Percentiles rank a stretch among this genome's conserved stretches.
These are phyloP conservation scores for Schlechtendalia chinensis DNA, from an alignment of 1,140 invertebrate species.

Conservation along the genomic window DNA sequence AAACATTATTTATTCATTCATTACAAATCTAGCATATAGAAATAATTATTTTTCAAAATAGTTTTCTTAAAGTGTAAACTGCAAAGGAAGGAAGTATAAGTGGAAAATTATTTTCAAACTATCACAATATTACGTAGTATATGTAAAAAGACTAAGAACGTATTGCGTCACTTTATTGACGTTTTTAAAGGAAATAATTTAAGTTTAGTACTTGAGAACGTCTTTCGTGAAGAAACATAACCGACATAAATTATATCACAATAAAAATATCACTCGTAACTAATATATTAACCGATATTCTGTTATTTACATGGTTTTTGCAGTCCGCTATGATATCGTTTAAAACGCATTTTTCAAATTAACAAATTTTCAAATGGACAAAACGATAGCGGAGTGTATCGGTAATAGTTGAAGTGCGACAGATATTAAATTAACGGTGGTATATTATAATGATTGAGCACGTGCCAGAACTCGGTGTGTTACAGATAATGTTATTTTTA, in stretches of 20 bases:
- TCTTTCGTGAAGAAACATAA: too few species aligned
- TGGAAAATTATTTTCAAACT: background rate
- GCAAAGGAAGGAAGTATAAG: background rate
- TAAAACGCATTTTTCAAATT: background rate
- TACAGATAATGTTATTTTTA: slow-evolving; percentile 19
- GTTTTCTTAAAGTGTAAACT: too few species aligned
- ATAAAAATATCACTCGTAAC: too few species aligned
- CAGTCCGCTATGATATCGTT: background rate
- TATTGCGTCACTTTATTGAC: background rate
- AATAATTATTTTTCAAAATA: slow-evolving; percentile 4
- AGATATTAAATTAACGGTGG: too few species aligned
- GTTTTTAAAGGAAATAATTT: background rate
- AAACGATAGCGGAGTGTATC: slow-evolving; percentile 1
- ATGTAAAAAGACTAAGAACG: background rate
- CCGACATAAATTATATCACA: too few species aligned
- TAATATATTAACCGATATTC: too few species aligned
- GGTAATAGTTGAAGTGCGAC: background rate
- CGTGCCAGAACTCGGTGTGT: slow-evolving; percentile 6
- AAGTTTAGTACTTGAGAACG: too few species aligned
- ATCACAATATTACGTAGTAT: background rate
- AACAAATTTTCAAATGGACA: background rate
- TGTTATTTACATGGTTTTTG: too few species aligned
- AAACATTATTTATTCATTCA: background rate
- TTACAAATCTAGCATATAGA: background rate
- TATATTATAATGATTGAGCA: slow-evolving; percentile 9